Evolutionary conservation across 2,797 vertebrate genomes (phyloP).

Genomic region (Sphaeramia orbicularis): DNA sequence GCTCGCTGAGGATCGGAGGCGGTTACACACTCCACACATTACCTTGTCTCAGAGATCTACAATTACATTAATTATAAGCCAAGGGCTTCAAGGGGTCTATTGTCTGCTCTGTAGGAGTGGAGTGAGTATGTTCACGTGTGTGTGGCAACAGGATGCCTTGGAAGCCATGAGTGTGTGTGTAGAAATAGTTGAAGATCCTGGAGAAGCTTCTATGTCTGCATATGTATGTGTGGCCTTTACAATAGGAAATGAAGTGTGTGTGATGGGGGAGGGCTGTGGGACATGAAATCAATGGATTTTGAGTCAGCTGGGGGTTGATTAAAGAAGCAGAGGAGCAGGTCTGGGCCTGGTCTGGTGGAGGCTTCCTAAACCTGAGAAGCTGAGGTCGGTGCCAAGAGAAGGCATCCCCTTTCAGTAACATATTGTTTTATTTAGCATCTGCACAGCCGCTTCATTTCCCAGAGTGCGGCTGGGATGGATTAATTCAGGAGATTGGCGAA

Average conservation of each 20-base stretch:
- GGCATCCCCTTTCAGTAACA: constrained; percentile 76
- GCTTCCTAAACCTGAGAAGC: constrained; percentile 74
- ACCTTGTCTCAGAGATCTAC: constrained; percentile 75
- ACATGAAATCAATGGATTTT: constrained; percentile 62
- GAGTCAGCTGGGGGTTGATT: constrained; percentile 23
- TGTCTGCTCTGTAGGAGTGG: constrained; percentile 56
- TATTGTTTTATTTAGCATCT: constrained; percentile 83
- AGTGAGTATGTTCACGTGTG: constrained; percentile 8
- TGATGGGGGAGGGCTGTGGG: constrained; percentile 35
- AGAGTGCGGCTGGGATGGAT: constrained; percentile 69
- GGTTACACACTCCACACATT: constrained; percentile 68
- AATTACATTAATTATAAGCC: constrained; percentile 79
- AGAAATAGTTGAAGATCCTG: constrained; percentile 13
- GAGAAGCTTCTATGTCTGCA: constrained; percentile 7
- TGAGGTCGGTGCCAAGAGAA: constrained; percentile 41
- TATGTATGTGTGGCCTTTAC: constrained; percentile 20
- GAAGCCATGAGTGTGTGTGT: constrained; percentile 12
- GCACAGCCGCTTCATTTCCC: constrained; percentile 70
- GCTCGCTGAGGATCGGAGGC: constrained; percentile 47
- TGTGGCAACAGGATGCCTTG: constrained; percentile 14
- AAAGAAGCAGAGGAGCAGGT: constrained; percentile 35
- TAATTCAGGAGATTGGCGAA: constrained; percentile 72
- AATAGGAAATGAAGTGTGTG: constrained; percentile 39
- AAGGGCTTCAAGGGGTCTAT: constrained; percentile 65
- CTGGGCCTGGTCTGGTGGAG: constrained; percentile 33